Base-by-base conservation (phyloP, 1,140 invertebrate genomes). In the Tetramorium alpestre region DNA sequence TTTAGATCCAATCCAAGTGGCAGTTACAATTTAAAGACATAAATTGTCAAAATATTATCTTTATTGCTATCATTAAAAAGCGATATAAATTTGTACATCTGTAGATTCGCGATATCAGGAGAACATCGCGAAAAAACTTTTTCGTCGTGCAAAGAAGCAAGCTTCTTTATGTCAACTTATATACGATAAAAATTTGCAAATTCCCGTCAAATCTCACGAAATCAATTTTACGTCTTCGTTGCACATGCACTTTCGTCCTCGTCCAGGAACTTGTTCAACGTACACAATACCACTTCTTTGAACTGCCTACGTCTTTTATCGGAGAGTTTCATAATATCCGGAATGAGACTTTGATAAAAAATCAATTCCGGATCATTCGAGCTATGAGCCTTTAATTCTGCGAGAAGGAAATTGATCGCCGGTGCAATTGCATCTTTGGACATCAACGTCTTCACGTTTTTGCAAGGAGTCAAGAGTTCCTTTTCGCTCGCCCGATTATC, bases 251-350 rank as follows among this genome's bases (percentile, higher is more conserved):
- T 18, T 7, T 38, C 65, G 3, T 69, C 38, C n/a, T 69, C 38
- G 4, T 69, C 65, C 8, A 69, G 38, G 10, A 69, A n/a, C 18
- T 69, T 18, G 41, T 69, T 44, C 65, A 69, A 44, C 8, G n/a
- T 47, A 8, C 22, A 16, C 3, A 69, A n/a, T 13, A 69, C 18
- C n/a, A 22, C 38, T 69, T 69, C 38, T 11, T 47, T 69, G n/a
- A 69, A 69, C 10, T 69, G 38, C n/a, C 38, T 69, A n/a, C 65
- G 38, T 11, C 10, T 44, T 44, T 22, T 69, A 3, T 47, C 54
- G 25, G 70, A 73, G 25, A 73, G 54, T 56, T 58, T 54, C 70
- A 33, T 54, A 73, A 73, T 73, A 22, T 58, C 49, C 49, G 54
- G 70, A 3, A 73, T 51, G 7, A 41, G 54, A 73, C 49, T 54